A percentile compares a stretch with the other conserved stretches of the same genome.
Evolutionary conservation across 2,797 vertebrate genomes (phyloP).

Genomic region (Gastrophryne carolinensis): DNA sequence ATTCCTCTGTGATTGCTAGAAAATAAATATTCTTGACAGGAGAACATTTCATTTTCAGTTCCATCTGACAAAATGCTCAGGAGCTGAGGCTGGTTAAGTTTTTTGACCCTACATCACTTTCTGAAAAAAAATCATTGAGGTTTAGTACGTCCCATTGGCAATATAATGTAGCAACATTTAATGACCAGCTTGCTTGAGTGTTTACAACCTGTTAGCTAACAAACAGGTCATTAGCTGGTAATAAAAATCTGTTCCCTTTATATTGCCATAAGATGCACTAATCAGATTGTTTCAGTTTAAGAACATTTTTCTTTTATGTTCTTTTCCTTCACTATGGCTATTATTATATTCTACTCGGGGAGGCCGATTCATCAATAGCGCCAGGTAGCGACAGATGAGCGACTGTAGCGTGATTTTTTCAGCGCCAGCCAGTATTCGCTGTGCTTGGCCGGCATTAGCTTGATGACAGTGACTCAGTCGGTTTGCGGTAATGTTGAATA

Average conservation of each 20-base stretch:
- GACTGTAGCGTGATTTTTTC: too few species aligned
- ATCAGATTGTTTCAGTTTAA: not conserved
- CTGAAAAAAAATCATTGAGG: constrained; percentile 65
- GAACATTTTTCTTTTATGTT: not conserved
- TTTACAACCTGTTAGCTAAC: constrained; percentile 77
- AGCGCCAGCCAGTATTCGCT: too few species aligned
- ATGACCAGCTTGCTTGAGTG: constrained; percentile 73
- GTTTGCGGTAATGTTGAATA: too few species aligned
- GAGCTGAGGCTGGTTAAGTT: constrained; percentile 49
- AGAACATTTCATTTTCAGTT: constrained; percentile 54
- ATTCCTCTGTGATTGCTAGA: constrained; percentile 56
- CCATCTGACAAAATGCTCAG: constrained; percentile 49
- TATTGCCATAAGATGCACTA: constrained; percentile 57
- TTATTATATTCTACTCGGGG: not conserved
- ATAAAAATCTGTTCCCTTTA: constrained; percentile 66
- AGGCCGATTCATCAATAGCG: too few species aligned
- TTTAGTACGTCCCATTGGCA: constrained; percentile 71
- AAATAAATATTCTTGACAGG: constrained; percentile 52
- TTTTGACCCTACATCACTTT: constrained; percentile 53
- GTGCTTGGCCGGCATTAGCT: too few species aligned
- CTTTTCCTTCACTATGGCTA: not conserved
- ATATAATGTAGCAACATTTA: constrained; percentile 71
- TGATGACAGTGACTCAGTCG: too few species aligned
- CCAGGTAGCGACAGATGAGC: too few species aligned
- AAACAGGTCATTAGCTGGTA: constrained; percentile 74